phyloP scores from a whole-genome alignment of 2,888 invertebrate species.

The Idaea aversata region DNA sequence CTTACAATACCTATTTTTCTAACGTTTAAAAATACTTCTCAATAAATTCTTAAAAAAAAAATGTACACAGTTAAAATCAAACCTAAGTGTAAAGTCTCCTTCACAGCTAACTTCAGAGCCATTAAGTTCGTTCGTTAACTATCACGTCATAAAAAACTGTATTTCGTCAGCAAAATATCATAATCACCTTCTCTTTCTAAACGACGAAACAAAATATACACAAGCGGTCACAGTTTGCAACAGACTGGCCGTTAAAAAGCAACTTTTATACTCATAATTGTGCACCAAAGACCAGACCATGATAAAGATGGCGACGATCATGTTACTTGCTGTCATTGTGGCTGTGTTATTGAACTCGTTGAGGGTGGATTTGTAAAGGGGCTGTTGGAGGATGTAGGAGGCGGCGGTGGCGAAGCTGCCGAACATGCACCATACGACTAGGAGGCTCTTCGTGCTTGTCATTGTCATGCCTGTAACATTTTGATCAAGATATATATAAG shows the following conservation, averaged over 20 bases:
- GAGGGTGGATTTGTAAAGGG: conserved; percentile 63
- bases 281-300: conserved; percentile 59
- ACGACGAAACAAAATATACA: conserved; percentile 60
- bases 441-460: conserved; percentile 54
- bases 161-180: background rate
- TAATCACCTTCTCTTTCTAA: conserved; percentile 56
- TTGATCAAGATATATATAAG: background rate
- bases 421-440: conserved; percentile 69
- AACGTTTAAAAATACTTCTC: too few relatives aligned
- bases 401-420: conserved; percentile 66
- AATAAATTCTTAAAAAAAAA: too few relatives aligned
- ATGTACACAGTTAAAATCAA: too few relatives aligned
- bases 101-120: too few relatives aligned
- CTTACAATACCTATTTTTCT: too few relatives aligned
- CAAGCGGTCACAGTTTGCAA: conserved; percentile 59
- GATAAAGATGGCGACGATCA: conserved; percentile 57
- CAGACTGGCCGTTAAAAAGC: conserved; percentile 63
- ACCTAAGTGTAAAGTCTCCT: too few relatives aligned
- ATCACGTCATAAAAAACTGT: too few relatives aligned
- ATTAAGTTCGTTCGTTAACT: too few relatives aligned
- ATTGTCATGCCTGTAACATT: conserved; percentile 60
- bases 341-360: conserved; percentile 73
- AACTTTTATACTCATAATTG: conserved; percentile 63
- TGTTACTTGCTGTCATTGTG: conserved; percentile 66
- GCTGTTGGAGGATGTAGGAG: conserved; percentile 62